phyloP scores from a whole-genome alignment of 2,888 invertebrate genomes.

The Caenorhabditis sp. region DNA sequence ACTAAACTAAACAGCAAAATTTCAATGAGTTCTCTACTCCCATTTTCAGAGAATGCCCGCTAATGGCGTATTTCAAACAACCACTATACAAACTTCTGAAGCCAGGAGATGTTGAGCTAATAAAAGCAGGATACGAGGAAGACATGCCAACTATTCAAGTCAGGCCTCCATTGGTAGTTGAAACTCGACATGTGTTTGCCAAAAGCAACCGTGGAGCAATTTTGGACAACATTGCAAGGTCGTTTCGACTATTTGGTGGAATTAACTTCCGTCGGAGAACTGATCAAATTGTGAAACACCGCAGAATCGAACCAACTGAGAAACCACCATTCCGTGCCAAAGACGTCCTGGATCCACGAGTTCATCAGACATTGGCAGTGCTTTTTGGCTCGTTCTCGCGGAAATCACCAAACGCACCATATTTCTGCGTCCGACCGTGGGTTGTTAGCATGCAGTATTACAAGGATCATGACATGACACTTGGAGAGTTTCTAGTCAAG shows the following conservation, averaged over 20 bases:
- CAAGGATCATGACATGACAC: slow-evolving; percentile 92
- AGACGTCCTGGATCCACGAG: slow-evolving; percentile 84
- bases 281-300: slow-evolving; percentile 33
- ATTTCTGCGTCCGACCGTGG: slow-evolving; percentile 93
- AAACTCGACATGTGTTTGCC: slow-evolving; percentile 33
- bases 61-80: slow-evolving; percentile 83
- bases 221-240: slow-evolving; percentile 16
- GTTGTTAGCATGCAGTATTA: slow-evolving; percentile 96
- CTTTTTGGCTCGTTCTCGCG: slow-evolving; percentile 87
- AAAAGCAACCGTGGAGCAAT: slow-evolving; percentile 33
- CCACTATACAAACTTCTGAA: slow-evolving; percentile 70
- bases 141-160: slow-evolving; percentile 20
- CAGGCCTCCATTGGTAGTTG: slow-evolving; percentile 16
- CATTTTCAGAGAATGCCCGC: slow-evolving; percentile 86
- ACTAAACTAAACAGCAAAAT: background rate
- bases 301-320: slow-evolving; percentile 36
- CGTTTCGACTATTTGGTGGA: slow-evolving; percentile 52
- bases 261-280: slow-evolving; percentile 48
- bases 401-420: slow-evolving; percentile 87
- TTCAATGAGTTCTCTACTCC: background rate
- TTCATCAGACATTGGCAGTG: slow-evolving; percentile 90
- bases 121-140: slow-evolving; percentile 57
- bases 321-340: slow-evolving; percentile 52
- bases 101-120: slow-evolving; percentile 56
- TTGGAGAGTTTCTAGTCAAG: slow-evolving; percentile 91